Evolutionary conservation across 2,113 vertebrate genomes (phyloP).

Genomic region (Trematocara stigmaticum): DNA sequence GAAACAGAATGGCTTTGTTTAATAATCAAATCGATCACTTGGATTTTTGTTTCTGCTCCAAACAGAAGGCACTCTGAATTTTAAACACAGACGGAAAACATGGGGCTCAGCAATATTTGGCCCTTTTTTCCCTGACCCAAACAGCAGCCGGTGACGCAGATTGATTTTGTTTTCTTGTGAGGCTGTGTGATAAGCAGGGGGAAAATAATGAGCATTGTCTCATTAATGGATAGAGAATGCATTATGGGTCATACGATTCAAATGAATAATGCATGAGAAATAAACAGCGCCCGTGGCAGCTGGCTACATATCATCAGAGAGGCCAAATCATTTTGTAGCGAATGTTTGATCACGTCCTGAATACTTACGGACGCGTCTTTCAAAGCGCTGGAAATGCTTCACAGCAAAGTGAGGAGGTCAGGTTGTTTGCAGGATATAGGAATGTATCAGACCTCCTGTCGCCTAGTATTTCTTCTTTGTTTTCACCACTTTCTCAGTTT

Average conservation of each 20-base stretch:
- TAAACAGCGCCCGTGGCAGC: slow-evolving; percentile 12
- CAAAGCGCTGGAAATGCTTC: not conserved
- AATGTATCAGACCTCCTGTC: not conserved
- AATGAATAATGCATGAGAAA: slow-evolving; percentile 59
- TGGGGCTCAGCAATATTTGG: slow-evolving; percentile 17
- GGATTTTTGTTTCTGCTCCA: not conserved
- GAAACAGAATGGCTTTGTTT: slow-evolving; percentile 30
- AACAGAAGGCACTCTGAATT: not conserved
- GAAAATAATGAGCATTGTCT: slow-evolving; percentile 56
- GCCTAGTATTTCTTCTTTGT: not conserved
- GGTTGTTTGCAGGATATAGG: not conserved
- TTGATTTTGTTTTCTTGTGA: slow-evolving; percentile 57
- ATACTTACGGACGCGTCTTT: not conserved
- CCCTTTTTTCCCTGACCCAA: not conserved
- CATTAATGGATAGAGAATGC: slow-evolving; percentile 49
- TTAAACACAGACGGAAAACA: not conserved
- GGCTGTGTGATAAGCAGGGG: slow-evolving; percentile 23
- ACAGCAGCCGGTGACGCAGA: slow-evolving; percentile 36
- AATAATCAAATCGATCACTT: slow-evolving; percentile 46
- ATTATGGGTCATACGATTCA: slow-evolving; percentile 38
- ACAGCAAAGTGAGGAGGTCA: not conserved
- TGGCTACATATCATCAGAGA: slow-evolving; percentile 13
- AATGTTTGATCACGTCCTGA: slow-evolving; percentile 34
- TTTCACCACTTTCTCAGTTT: not conserved
- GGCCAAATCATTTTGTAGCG: not conserved